Evolutionary conservation across 2,888 invertebrate species (phyloP).

Genomic region (Archaeoteleia sp.): DNA sequence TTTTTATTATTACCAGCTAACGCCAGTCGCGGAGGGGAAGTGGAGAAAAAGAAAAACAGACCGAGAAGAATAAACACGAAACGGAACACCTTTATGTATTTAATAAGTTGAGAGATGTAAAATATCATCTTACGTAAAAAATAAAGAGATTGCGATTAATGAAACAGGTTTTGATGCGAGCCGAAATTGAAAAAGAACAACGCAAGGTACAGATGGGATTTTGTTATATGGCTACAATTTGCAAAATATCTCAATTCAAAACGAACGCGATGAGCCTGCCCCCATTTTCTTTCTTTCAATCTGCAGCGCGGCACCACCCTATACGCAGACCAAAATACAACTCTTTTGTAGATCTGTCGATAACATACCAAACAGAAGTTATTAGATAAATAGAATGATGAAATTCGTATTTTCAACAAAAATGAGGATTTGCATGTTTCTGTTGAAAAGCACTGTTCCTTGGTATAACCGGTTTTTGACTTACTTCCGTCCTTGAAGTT

Average conservation of each 20-base stretch:
- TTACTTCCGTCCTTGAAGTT: constrained; percentile 41
- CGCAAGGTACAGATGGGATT: neutral
- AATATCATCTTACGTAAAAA: constrained; percentile 1
- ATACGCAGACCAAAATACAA: no score
- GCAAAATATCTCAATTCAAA: no score
- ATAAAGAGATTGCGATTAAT: constrained; percentile 4
- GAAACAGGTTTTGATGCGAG: constrained; percentile 7
- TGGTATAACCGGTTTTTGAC: constrained; percentile 25
- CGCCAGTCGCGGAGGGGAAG: constrained; percentile 5
- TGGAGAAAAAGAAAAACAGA: neutral
- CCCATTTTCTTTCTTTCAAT: no score
- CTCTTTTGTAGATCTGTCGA: no score
- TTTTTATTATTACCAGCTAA: constrained; percentile 39
- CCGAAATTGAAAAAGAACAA: constrained; percentile 10
- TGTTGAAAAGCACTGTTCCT: constrained; percentile 16
- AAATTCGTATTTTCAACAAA: no score
- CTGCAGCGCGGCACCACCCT: no score
- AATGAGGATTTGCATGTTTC: constrained; percentile 26
- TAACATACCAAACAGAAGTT: no score
- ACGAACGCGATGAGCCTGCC: no score
- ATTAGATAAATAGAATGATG: no score
- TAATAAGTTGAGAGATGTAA: constrained; percentile 1
- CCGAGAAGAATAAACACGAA: neutral
- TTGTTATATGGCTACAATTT: no score
- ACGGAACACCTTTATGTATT: no score